Evolutionary conservation across 2,888 invertebrate genomes (phyloP), one percentile per base, ranked within the genome.

Genomic region (Holacanthella duospinosa): DNA sequence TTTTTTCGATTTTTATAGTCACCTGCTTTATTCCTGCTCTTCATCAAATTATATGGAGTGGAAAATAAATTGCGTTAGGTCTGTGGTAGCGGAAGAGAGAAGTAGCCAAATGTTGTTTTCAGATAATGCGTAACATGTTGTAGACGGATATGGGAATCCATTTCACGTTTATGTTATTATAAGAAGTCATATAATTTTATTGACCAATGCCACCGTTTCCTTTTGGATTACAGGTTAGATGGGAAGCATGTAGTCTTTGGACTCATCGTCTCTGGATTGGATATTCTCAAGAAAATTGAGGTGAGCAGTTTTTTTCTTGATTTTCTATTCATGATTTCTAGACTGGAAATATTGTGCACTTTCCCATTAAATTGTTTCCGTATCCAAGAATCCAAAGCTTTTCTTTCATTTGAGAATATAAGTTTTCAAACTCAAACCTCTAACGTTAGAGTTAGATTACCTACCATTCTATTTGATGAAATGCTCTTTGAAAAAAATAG

Each of bases 171-270:
- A 3, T n/a, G 9, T 44, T 43, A 63, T 48, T 54, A n/a, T 48
- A 36, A 16, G 25, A 36, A 26, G 29, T 54, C 43, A 43, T 6
- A 48, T 2, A 53, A 48, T 29, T 24, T 53, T 54, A 43, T 28
- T 53, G 43, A 59, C 26, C 28, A 48, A 4, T 9, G 48, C 12
- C 48, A 9, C 48, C n/a, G 16, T 48, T 48, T 48, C 24, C 26
- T 43, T 55, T 26, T 60, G 44, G 43, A 29, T 58, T 63, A 36
- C 56, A 72, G 82, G 95, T 78, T 99, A 63, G 96, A 99, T 79
- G 85, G 85, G 29, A 97, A 97, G 76, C 97, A 99, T 79, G 96
- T 97, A 9, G 97, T 96, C 0, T 99, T 99, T 79, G 99, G 97
- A 0, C 89, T 93, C 77, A 92, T 97, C 26, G 87, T 93, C 63